Conservation (phyloP, 2,113 vertebrate species). For the Chrysochloris asiatica region DNA sequence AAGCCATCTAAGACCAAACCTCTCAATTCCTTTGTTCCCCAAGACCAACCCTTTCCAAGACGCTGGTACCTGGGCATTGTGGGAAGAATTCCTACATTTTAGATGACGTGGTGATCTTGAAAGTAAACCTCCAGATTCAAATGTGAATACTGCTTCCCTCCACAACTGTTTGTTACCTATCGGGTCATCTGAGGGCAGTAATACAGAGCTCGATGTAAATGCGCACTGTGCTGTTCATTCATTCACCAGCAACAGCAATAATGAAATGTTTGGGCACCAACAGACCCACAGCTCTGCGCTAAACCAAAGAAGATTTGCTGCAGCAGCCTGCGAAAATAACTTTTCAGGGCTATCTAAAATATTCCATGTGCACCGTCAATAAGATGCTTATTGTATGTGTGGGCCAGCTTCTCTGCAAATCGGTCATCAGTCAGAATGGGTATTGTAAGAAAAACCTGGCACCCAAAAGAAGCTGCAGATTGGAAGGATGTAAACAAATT, state of each 20-base stretch:
- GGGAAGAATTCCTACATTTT: neutral
- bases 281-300: neutral
- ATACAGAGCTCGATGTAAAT: neutral
- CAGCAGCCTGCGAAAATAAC: neutral
- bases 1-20: neutral
- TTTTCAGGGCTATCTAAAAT: constrained; percentile 37
- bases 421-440: constrained; percentile 74
- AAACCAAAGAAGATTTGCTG: constrained; percentile 32
- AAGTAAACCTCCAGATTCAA: neutral
- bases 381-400: constrained; percentile 1
- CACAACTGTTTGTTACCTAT: no score
- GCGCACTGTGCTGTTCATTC: constrained; percentile 19
- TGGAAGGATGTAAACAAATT: constrained; percentile 77
- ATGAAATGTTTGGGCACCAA: constrained; percentile 37
- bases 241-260: no score
- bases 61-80: neutral
- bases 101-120: neutral
- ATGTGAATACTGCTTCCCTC: neutral
- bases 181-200: no score
- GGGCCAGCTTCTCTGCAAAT: constrained; percentile 35
- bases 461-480: constrained; percentile 71
- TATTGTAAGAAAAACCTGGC: constrained; percentile 72
- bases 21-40: neutral
- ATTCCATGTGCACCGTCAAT: neutral
- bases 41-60: neutral